Evolutionary conservation across 2,113 vertebrate genomes (phyloP).

Genomic region (Smithornis capensis): DNA sequence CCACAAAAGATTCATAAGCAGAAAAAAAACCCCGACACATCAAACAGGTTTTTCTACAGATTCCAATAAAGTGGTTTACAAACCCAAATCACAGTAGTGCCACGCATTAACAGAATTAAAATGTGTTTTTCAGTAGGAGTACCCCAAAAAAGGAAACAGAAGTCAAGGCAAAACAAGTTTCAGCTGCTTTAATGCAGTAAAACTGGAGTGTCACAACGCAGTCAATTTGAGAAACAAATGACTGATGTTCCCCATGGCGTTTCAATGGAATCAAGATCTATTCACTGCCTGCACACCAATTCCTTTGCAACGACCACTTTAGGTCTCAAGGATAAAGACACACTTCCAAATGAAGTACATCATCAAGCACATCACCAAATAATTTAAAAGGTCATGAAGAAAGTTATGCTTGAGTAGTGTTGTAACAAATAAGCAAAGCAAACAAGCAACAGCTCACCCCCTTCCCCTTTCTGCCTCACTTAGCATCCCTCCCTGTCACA

Average conservation of each 20-base stretch:
- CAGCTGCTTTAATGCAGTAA: neutral
- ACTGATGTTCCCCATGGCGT: neutral
- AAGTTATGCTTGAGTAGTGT: constrained; percentile 39
- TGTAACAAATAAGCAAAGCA: constrained; percentile 45
- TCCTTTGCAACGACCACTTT: neutral
- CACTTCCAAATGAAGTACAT: constrained; percentile 9
- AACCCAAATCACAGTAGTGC: neutral
- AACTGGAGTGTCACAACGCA: neutral
- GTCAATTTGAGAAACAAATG: neutral
- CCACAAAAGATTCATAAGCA: neutral
- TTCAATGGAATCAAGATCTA: constrained; percentile 15
- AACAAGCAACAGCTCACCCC: constrained; percentile 19
- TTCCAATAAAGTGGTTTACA: neutral
- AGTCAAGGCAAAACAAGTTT: neutral
- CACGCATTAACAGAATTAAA: neutral
- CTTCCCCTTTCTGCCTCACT: constrained; percentile 22
- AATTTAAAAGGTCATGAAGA: constrained; percentile 48
- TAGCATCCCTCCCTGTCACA: neutral
- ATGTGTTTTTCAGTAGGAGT: neutral
- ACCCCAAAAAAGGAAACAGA: neutral
- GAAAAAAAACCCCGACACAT: neutral
- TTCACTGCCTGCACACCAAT: constrained; percentile 29
- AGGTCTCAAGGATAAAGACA: constrained; percentile 45
- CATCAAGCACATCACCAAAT: constrained; percentile 40
- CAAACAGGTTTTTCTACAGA: neutral